Evolutionary conservation across 2,888 invertebrate species (phyloP), one percentile per base, ranked within the genome.

Genomic region (Altica lythri): DNA sequence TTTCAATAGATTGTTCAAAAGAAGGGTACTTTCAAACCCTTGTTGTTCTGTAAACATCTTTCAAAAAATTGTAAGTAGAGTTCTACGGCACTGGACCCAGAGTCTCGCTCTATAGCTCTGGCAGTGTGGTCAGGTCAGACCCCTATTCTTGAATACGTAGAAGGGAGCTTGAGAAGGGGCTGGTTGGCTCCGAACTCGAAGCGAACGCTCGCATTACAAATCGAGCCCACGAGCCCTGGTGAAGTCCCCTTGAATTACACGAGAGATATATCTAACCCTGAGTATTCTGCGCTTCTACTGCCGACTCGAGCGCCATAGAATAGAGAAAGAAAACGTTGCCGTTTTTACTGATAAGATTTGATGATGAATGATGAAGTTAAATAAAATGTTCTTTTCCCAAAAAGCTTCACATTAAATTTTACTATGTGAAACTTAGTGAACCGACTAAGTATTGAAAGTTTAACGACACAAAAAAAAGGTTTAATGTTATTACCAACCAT

Each of bases 151-250:
- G 16, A 44, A 38, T 25, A 13, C 34, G 16, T 16, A 45, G 25
- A 34, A 19, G 44, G 45, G 14, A 48, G 29, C 48, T 9, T 48
- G 27, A 18, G 38, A n/a, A 30, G 38, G 48, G 48, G 48, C 48
- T 40, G n/a, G n/a, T n/a, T n/a, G n/a, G 37, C 22, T 35, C 38
- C 12, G 48, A 18, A 13, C 48, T 10, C 2, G 37, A 8, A 37
- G 10, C 34, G 34, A 54, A 59, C 49, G 51, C 52, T 52, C 52
- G 46, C 45, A 22, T 52, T 45, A 45, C 44, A 27, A 37, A 48
- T 48, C 30, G 48, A 32, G 32, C 42, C 32, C 19, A 38, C 30
- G 48, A 32, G 32, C 42, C 32, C 19, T 45, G 27, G 45, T 55
- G 40, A 50, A 40, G 50, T 50, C 55, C 55, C 50, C 50, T 55